phyloP scores from a whole-genome alignment of 2,113 vertebrate genomes.

The Chionis minor region DNA sequence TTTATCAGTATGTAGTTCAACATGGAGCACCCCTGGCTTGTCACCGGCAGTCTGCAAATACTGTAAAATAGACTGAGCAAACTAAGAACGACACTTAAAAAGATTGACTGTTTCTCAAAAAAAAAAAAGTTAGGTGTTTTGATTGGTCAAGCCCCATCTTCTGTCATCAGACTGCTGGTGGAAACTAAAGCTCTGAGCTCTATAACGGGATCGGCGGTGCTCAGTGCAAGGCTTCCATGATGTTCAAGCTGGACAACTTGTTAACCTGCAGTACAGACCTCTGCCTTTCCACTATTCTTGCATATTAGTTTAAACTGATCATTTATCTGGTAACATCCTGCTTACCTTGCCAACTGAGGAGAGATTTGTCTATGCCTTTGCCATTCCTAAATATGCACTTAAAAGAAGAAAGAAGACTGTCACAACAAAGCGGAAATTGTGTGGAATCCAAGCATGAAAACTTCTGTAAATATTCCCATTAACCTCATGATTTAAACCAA shows the following conservation, averaged over 20 bases:
- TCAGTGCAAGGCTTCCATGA: neutral
- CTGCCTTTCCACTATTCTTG: neutral
- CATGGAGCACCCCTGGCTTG: neutral
- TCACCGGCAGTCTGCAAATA: neutral
- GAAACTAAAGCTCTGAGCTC: neutral
- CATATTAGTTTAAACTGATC: neutral
- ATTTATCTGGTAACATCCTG: neutral
- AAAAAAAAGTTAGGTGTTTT: neutral
- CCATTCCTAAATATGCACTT: neutral
- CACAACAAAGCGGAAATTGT: neutral
- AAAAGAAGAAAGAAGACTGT: neutral
- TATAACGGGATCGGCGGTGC: neutral
- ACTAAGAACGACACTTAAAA: neutral
- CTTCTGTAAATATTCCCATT: neutral
- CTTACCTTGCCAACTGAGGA: neutral
- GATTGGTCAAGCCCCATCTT: neutral
- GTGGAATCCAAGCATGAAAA: neutral
- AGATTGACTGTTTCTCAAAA: neutral
- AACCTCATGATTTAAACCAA: neutral
- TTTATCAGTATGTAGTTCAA: neutral
- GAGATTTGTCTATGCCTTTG: neutral
- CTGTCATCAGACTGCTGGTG: neutral
- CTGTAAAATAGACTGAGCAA: neutral
- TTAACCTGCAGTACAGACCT: neutral
- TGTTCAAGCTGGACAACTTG: neutral